phyloP scores from a whole-genome alignment of 1,140 invertebrate genomes.

The Teleopsis dalmanni region DNA sequence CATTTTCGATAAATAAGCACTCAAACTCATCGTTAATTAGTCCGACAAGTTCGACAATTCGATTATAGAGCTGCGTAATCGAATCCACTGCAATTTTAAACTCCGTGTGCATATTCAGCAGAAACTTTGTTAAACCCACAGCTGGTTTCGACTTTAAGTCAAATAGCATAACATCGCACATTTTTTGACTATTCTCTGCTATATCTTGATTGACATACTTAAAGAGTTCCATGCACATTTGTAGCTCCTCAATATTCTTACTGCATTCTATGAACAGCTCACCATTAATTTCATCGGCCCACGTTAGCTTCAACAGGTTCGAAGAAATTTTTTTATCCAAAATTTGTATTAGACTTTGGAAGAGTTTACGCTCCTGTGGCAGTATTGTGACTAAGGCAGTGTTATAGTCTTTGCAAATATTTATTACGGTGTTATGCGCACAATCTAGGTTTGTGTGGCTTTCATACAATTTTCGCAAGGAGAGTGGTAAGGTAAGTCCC shows the following conservation, averaged over 20 bases:
- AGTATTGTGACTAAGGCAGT: conserved; percentile 58
- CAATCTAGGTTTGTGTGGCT: conserved; percentile 57
- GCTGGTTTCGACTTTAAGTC: no score
- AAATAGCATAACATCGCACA: no score
- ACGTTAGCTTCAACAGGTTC: conserved; percentile 71
- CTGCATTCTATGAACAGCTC: conserved; percentile 70
- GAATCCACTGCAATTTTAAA: no score
- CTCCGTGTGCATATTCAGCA: no score
- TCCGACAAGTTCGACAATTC: conserved; percentile 60
- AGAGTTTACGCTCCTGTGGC: conserved; percentile 52
- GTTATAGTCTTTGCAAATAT: conserved; percentile 73
- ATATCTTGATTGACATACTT: conserved; percentile 71
- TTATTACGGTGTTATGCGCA: conserved; percentile 64
- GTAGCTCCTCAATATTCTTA: conserved; percentile 57
- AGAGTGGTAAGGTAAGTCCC: conserved; percentile 48
- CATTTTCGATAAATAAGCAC: no score
- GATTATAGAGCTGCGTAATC: conserved; percentile 53
- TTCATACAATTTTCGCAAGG: conserved; percentile 50
- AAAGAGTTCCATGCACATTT: conserved; percentile 69
- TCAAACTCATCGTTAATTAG: conserved; percentile 64
- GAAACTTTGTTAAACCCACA: no score
- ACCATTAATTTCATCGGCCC: conserved; percentile 60
- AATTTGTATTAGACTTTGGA: conserved; percentile 50
- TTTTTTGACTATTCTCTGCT: conserved; percentile 64
- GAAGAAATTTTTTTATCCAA: conserved; percentile 70